These are phyloP conservation scores for Chaenodraco wilsoni DNA, from an alignment of 2,797 vertebrate genomes.

Conservation along the genomic window DNA sequence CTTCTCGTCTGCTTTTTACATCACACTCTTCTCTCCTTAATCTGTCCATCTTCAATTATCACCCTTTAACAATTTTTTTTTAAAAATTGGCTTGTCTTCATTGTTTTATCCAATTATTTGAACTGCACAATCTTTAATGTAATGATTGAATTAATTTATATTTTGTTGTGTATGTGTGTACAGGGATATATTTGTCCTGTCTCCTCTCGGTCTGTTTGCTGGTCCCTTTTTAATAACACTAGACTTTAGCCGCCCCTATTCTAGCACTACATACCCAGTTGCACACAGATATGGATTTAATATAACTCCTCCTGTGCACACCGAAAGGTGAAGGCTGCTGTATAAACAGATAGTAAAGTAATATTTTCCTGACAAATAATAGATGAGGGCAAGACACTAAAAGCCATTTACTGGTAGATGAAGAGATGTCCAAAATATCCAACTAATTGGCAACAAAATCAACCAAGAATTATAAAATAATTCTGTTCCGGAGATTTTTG, in stretches of 20 bases:
- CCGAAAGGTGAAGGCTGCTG: background rate
- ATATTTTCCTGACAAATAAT: background rate
- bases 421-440: no score
- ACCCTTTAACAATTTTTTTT: background rate
- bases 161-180: background rate
- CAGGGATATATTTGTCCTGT: background rate
- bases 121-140: no score
- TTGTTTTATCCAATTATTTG: no score
- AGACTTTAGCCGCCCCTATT: no score
- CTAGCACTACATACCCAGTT: background rate
- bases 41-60: background rate
- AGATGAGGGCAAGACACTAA: background rate
- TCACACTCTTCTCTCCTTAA: background rate
- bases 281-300: background rate
- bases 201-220: background rate
- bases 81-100: background rate
- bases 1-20: slow-evolving; percentile 1
- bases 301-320: background rate
- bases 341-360: background rate
- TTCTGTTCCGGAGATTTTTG: no score
- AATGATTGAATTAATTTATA: no score
- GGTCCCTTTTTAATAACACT: background rate
- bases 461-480: no score
- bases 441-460: no score
- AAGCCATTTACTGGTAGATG: no score